These are phyloP conservation scores for Helobdella robusta DNA, from an alignment of 2,888 invertebrate species.

Conservation along the genomic window DNA sequence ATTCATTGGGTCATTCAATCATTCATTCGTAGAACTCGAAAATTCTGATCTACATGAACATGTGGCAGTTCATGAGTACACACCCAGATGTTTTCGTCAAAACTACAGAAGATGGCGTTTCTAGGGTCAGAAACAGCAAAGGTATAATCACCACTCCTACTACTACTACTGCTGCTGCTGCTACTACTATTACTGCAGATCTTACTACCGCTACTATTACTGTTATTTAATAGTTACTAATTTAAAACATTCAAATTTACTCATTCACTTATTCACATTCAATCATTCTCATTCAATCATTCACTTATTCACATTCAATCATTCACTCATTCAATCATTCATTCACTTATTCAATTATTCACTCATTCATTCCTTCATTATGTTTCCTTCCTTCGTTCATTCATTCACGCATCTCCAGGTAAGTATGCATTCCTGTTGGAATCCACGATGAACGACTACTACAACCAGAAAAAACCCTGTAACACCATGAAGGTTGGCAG, in stretches of 20 bases:
- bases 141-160: background rate
- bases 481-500: constrained; percentile 61
- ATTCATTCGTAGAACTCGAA: constrained; percentile 67
- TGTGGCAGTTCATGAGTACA: constrained; percentile 90
- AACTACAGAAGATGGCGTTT: constrained; percentile 61
- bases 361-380: too few relatives aligned
- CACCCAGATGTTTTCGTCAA: constrained; percentile 69
- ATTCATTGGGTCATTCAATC: too few relatives aligned
- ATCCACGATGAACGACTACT: constrained; percentile 64
- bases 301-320: too few relatives aligned
- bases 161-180: background rate
- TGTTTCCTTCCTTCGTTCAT: background rate
- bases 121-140: constrained; percentile 44
- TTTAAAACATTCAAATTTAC: background rate
- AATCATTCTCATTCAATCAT: too few relatives aligned
- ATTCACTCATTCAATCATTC: too few relatives aligned
- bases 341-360: too few relatives aligned
- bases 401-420: constrained; percentile 53
- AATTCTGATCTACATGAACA: constrained; percentile 80
- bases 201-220: background rate
- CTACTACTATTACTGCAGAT: background rate
- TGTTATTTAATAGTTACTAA: background rate
- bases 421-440: constrained; percentile 59
- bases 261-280: background rate
- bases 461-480: constrained; percentile 71